Evolutionary conservation across 2,797 vertebrate species (phyloP), one percentile per base, ranked within the genome.

Genomic region (Pygocentrus nattereri): DNA sequence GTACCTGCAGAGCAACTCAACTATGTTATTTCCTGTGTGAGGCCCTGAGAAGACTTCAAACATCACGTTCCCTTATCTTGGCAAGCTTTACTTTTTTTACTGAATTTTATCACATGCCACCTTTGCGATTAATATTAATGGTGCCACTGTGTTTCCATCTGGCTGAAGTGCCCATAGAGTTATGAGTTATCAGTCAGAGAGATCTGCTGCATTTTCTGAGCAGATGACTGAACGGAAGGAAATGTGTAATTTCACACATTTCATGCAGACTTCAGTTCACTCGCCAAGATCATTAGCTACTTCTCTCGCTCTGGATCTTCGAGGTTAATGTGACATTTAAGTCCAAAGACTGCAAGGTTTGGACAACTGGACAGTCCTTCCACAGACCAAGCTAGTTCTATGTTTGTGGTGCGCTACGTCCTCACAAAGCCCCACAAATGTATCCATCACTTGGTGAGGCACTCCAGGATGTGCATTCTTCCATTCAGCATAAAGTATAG

Each of bases 21-120:
- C 73, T 74, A 56, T 84, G 85, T 72, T 81, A 74, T 87, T 93
- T 93, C 90, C 91, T 92, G 88, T 90, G 82, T 59, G 79, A 79
- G 78, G 69, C 64, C 52, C 84, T 80, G 72, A 67, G 65, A 64
- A 61, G 59, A 12, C 85, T 81, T 83, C 81, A 88, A 76, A 79
- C 77, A 74, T 82, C n/a, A 76, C 58, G 38, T 56, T 73, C 21
- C 12, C 58, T 68, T 72, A 79, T 70, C 71, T 74, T 5, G 27
- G 19, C 13, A 19, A 58, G 65, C 6, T 8, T 82, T 56, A 58
- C 2, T 27, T 27, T 23, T n/a, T 18, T n/a, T 5, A 19, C 49
- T 10, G 34, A 11, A 44, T 50, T 50, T 56, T 23, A 59, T 59
- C 23, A 12, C 25, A 25, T 25, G 56, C 56, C 56, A 1, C 50